Evolutionary conservation across 2,797 vertebrate species (phyloP), one percentile per base, ranked within the genome.

Genomic region (Rhabdophis nuchalis): DNA sequence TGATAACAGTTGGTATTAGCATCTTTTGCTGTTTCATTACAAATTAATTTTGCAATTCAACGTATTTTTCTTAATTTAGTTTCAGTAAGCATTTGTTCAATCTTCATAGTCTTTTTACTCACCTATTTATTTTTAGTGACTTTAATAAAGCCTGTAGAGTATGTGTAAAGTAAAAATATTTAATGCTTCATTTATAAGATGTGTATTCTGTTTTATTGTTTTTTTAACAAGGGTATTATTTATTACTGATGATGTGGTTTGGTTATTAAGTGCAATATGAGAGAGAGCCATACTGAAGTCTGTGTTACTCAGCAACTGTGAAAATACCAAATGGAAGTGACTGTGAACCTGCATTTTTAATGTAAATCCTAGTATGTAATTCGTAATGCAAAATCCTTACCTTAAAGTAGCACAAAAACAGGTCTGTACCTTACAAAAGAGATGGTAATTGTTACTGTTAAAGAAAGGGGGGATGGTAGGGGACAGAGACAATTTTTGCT

Each of bases 341-440:
- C 94, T 96, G 94, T 95, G 94, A 93, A 77, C 0, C 0, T 0
- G 57, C 91, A 92, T 97, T 97, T 98, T 94, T 95, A 94, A 97
- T 97, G 97, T 91, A 97, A 97, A 97, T 97, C 93, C 92, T 93
- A 93, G 95, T 92, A 96, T 93, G 90, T 96, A 96, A 97, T 97
- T 97, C 95, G 93, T 97, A 96, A 97, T 97, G 97, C 96, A 97
- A 96, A 97, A 96, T 94, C 91, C 88, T 92, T 92, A 93, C 95
- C 94, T 95, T 96, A 94, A 64, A 94, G 92, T 92, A 85, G 82
- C 88, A 57, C 53, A 90, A 23, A 82, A 58, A 90, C 53, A 91
- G 91, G 89, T 93, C 90, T 56, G 46, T 96, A 92, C 46, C 93
- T 92, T 93, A 82, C 90, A 85, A 92, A 92, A 95, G 94, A 93